Evolutionary conservation across 2,113 vertebrate genomes (phyloP), one percentile per base, ranked within the genome.

Genomic region (Halichoerus grypus): DNA sequence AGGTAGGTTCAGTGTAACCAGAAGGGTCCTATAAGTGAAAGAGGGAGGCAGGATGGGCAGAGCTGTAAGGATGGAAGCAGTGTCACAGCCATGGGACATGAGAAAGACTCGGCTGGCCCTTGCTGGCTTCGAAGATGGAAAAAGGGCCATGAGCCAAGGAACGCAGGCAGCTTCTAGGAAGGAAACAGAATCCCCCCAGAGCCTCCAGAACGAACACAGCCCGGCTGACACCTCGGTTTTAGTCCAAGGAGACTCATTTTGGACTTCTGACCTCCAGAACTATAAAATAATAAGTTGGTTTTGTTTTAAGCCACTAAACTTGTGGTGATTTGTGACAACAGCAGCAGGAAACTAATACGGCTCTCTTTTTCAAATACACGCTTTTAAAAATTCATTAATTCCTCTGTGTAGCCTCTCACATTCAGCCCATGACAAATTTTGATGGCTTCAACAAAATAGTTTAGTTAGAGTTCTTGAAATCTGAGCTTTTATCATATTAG

Each of bases 351-450:
- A 81, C 19, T 39, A 82, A 89, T 42, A 69, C 11, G 18, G 57
- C 4, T 28, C 9, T 84, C 22, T 49, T 85, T 76, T 88, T 61
- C 69, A 46, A 72, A 90, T 77, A 74, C 4, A 2, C 21, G 55
- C n/a, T 94, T 93, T 93, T 18, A 71, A 89, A 95, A 97, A 97
- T 36, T 28, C 24, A 76, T 82, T 36, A 51, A 1, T 95, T 82
- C 67, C 61, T 92, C 74, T 57, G 18, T 72, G 12, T 65, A 63
- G 57, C 51, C 22, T 74, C n/a, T 61, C 46, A 63, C 18, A 90
- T 86, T 94, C 55, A 89, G 59, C 55, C 31, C 0, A 3, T 42
- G 85, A 59, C 89, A 95, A 77, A 77, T 82, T 92, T 86, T 86
- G 90, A 87, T 69, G 71, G 19, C 36, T 96, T 65, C 61, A 42